These are phyloP conservation scores for Pantelozetes paolii DNA, from an alignment of 2,888 invertebrate genomes.

Conservation along the genomic window DNA sequence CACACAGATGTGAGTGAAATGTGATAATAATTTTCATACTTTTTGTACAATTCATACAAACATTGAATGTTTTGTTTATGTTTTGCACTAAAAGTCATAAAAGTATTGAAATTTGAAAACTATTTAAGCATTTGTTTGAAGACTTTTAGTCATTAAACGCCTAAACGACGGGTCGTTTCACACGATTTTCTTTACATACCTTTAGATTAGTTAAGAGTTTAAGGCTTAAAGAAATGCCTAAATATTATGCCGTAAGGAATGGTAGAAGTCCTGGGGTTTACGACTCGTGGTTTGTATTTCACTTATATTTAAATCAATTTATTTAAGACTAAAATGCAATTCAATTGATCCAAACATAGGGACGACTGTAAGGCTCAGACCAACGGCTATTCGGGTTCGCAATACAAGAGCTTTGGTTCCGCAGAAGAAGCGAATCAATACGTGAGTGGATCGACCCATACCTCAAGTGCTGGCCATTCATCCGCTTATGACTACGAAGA, in stretches of 20 bases:
- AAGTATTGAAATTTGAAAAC: too few species aligned
- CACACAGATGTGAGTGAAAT: too few species aligned
- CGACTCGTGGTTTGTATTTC: neutral
- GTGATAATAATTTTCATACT: too few species aligned
- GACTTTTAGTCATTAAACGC: neutral
- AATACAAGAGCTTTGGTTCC: slow-evolving; percentile 45
- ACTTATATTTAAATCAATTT: neutral
- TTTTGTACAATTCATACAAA: too few species aligned
- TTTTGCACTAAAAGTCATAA: too few species aligned
- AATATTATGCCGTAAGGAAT: neutral
- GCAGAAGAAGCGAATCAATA: slow-evolving; percentile 41
- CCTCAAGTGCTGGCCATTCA: neutral
- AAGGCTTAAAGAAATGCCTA: neutral
- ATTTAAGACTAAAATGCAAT: neutral
- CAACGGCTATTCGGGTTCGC: slow-evolving; percentile 43
- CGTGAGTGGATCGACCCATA: neutral
- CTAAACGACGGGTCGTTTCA: neutral
- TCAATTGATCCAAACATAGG: slow-evolving; percentile 20
- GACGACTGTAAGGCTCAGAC: slow-evolving; percentile 45
- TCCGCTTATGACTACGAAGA: too few species aligned
- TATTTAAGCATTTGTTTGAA: neutral
- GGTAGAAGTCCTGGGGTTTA: neutral
- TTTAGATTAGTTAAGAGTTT: neutral
- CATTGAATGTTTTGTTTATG: too few species aligned
- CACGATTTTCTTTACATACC: neutral